These are phyloP conservation scores for Helostoma temminkii DNA, from an alignment of 2,797 vertebrate species.

Conservation along the genomic window DNA sequence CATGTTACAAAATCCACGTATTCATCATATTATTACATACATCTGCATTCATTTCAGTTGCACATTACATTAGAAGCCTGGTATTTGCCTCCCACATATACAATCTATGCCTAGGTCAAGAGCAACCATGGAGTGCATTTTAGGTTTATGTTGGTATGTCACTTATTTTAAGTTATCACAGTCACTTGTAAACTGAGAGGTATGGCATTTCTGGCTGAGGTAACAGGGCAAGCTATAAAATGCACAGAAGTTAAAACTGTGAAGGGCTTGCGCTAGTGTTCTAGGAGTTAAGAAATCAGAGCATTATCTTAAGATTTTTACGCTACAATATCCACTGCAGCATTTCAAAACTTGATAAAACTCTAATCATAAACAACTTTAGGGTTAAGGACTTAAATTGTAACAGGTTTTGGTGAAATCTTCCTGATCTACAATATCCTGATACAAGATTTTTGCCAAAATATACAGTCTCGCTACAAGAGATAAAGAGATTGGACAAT, in stretches of 20 bases:
- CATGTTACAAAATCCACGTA: no score
- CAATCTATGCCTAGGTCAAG: not conserved
- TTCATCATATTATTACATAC: not conserved
- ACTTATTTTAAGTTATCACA: not conserved
- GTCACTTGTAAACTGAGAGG: constrained; percentile 13
- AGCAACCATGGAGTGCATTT: not conserved
- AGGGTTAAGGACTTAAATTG: no score
- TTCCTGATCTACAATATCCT: no score
- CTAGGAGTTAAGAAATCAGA: not conserved
- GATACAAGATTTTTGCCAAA: no score
- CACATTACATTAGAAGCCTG: not conserved
- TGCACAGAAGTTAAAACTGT: not conserved
- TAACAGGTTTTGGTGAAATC: no score
- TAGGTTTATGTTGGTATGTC: not conserved
- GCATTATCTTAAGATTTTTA: not conserved
- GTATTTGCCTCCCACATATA: not conserved
- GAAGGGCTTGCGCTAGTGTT: not conserved
- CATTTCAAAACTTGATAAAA: no score
- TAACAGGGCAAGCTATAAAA: not conserved
- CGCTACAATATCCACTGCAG: not conserved
- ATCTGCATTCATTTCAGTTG: not conserved
- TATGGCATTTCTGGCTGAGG: not conserved
- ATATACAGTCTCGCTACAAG: no score
- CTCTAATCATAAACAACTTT: no score
- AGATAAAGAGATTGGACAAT: no score